A percentile compares a stretch with the other conserved stretches of the same genome.
Conservation (phyloP, 1,140 invertebrate species). For the Monochamus saltuarius region DNA sequence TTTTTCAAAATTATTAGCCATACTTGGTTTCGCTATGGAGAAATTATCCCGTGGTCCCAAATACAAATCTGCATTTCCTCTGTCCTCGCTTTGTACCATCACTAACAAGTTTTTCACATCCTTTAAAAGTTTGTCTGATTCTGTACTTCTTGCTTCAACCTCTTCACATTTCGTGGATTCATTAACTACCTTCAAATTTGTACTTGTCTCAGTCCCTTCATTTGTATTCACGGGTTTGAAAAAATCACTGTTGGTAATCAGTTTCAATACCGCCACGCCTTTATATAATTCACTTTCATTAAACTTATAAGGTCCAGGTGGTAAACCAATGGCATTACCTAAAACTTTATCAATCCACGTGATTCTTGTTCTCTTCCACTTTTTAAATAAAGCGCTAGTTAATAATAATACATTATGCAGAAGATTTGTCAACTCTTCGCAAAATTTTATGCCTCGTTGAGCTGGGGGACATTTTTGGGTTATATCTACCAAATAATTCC, state of each 20-base stretch:
- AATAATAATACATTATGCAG: slow-evolving; percentile 40
- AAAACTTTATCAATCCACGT: slow-evolving; percentile 37
- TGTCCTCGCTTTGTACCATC: neutral
- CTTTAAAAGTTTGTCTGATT: neutral
- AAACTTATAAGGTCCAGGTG: slow-evolving; percentile 43
- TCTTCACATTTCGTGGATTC: neutral
- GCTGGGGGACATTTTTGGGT: slow-evolving; percentile 39
- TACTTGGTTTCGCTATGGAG: no score
- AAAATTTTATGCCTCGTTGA: slow-evolving; percentile 43
- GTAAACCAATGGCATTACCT: slow-evolving; percentile 38
- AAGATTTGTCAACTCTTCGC: slow-evolving; percentile 44
- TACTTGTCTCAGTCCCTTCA: neutral
- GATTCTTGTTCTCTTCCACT: slow-evolving; percentile 31
- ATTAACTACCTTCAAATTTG: neutral
- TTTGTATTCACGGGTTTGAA: slow-evolving; percentile 27
- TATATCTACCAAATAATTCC: slow-evolving; percentile 45
- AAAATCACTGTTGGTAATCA: slow-evolving; percentile 37
- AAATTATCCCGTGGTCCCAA: no score
- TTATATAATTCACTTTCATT: slow-evolving; percentile 45
- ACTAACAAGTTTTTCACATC: neutral
- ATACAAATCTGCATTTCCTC: no score
- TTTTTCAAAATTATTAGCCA: no score
- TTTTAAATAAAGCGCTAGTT: slow-evolving; percentile 44
- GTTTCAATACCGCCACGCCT: slow-evolving; percentile 39
- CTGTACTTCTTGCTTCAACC: slow-evolving; percentile 5